Evolutionary conservation across 2,797 vertebrate species (phyloP), one percentile per base, ranked within the genome.

Genomic region (Kryptopterus vitreolus): DNA sequence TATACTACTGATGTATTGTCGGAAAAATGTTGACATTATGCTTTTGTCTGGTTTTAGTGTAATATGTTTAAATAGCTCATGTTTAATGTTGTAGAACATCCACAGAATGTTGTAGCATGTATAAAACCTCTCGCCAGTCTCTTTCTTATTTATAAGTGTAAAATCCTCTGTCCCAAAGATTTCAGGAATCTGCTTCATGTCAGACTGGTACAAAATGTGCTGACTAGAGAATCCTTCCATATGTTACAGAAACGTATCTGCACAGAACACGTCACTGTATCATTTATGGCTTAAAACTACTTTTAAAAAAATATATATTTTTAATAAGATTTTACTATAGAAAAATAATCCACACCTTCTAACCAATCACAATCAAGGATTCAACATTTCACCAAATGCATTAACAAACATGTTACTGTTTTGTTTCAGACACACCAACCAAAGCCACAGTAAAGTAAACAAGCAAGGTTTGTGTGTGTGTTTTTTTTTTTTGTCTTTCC

Each of bases 61-160:
- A n/a, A n/a, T 38, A 33, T n/a, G 35, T 48, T 18, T 46, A 46
- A 46, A 46, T 46, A 38, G 26, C 13, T 20, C 24, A 43, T 15
- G 22, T 66, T n/a, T 66, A 66, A 66, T 3, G 63, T 15, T 16
- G 35, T 24, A 66, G 63, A 66, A 65, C 20, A 61, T 61, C 59
- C 59, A 31, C 26, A 26, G 15, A 62, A 62, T 8, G 4, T 20
- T 62, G 18, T 10, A 20, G 29, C 59, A 62, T 26, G 29, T 62
- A 11, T 65, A 65, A 35, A 15, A 20, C 11, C 18, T 13, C 61
- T 33, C 61, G 35, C 16, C 61, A 63, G 61, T 12, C 22, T 65
- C 33, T n/a, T 3, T 7, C 1, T 63, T 22, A 3, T 35, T 31
- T 33, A 38, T 1, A 38, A 38, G 38, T 43, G 38, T 43, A 43